Percentiles rank a stretch among this genome's conserved stretches.
Evolutionary conservation across 2,113 vertebrate species (phyloP).

Genomic region (Tachysurus fulvidraco): DNA sequence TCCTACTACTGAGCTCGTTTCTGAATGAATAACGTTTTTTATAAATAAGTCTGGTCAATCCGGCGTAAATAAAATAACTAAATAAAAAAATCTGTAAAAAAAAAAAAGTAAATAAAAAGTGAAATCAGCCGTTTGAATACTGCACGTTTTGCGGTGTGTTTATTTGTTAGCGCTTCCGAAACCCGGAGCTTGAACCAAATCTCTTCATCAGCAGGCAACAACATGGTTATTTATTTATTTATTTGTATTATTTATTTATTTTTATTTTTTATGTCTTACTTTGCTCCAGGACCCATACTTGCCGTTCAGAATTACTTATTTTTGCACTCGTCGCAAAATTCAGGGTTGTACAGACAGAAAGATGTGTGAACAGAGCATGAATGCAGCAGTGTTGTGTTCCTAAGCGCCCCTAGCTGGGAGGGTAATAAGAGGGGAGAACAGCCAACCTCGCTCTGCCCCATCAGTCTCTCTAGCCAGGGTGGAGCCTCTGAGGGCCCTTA

Average conservation of each 20-base stretch:
- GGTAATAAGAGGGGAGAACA: slow-evolving; percentile 46
- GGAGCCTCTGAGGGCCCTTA: slow-evolving; percentile 57
- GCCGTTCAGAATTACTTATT: neutral
- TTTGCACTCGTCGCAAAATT: neutral
- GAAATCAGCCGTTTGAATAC: neutral
- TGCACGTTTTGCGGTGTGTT: slow-evolving; percentile 21
- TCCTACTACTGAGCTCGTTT: neutral
- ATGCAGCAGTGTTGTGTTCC: slow-evolving; percentile 56
- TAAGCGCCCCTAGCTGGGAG: slow-evolving; percentile 50
- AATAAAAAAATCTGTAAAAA: too few relatives aligned
- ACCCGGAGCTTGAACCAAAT: slow-evolving; percentile 44
- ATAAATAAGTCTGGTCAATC: neutral
- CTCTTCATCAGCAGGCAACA: slow-evolving; percentile 64
- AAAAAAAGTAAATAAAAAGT: neutral
- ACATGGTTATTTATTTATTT: slow-evolving; percentile 52
- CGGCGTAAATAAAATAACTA: neutral
- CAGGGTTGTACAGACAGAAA: neutral
- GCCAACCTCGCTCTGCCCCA: slow-evolving; percentile 31
- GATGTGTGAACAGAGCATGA: slow-evolving; percentile 39
- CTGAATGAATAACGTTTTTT: neutral
- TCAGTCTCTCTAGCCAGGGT: slow-evolving; percentile 49
- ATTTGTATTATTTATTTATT: too few relatives aligned
- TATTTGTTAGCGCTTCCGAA: slow-evolving; percentile 39
- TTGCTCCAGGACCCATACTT: slow-evolving; percentile 57
- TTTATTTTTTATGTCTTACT: slow-evolving; percentile 47